Base-by-base conservation (phyloP, 64 coral and sea anemone species). In the Astreopora myriophthalma region DNA sequence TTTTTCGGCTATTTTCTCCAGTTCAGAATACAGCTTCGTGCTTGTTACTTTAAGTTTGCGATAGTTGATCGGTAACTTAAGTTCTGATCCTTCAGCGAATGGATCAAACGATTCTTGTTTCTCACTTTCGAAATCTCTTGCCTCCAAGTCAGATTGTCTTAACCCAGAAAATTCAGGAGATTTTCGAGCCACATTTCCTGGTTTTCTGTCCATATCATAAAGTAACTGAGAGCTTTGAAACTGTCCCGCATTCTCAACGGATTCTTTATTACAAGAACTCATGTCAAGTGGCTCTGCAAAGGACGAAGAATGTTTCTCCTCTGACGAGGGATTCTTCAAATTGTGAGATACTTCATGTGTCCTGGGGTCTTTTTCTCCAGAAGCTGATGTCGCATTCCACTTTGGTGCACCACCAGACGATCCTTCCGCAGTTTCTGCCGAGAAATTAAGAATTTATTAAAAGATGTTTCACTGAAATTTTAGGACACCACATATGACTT, bases 1-100 rank as follows among this genome's bases (percentile, higher is more conserved):
- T 14, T 83, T 65, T 36, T 65, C 32, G 22, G 49, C 32, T 7
- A 65, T 38, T 2, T 26, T 66, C 23, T 34, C 35, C 8, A 83
- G 33, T 65, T 83, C 79, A 38, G 79, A 83, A 34, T 83, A 83
- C 32, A 83, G 55, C 22, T 57, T 35, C 3, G 22, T 3, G 22
- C 55, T 65, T 83, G 79, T 40, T 64, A 57, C 51, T 23, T 83
- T 83, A 34, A 83, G 57, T 61, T 64, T 83, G 33, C 79, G 79
- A 35, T 83, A 83, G 35, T 83, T 83, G 61, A 32, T 34, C 37
- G 79, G 79, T 39, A 83, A 64, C 32, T 20, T 19, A 24, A 64
- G 58, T 61, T 83, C 79, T 20, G 34, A 17, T n/a, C 30, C 57
- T 64, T 65, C 33, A 33, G 17, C 30, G 20, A 83, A 83, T 34